Evolutionary conservation across 2,888 invertebrate species (phyloP).

Genomic region (Dasysyrphus tricinctus): DNA sequence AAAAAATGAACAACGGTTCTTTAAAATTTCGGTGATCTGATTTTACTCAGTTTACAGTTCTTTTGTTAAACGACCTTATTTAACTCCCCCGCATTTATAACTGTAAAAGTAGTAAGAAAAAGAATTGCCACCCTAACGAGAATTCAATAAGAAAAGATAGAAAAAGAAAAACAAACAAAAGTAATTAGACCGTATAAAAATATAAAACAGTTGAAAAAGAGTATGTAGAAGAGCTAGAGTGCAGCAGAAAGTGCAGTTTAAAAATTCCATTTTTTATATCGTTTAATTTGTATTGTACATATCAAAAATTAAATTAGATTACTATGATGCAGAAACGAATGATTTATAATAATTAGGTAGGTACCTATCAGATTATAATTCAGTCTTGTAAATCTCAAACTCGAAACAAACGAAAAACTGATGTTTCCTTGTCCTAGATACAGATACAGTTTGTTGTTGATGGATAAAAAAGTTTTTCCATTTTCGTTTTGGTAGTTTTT

Average conservation of each 20-base stretch:
- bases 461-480: slow-evolving; percentile 19
- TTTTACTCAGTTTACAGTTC: slow-evolving; percentile 64
- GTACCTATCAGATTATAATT: too few relatives aligned
- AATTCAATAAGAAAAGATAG: slow-evolving; percentile 26
- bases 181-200: slow-evolving; percentile 39
- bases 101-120: slow-evolving; percentile 48
- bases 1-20: slow-evolving; percentile 58
- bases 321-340: too few relatives aligned
- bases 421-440: slow-evolving; percentile 64
- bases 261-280: slow-evolving; percentile 42
- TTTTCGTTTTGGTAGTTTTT: slow-evolving; percentile 18
- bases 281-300: too few relatives aligned
- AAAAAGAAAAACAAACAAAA: slow-evolving; percentile 7
- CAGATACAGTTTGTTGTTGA: background rate
- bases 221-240: background rate
- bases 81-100: slow-evolving; percentile 1
- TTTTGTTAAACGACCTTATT: slow-evolving; percentile 14
- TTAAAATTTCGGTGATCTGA: slow-evolving; percentile 30
- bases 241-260: slow-evolving; percentile 61
- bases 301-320: too few relatives aligned
- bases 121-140: background rate
- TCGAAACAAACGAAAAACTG: background rate
- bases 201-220: background rate
- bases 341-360: too few relatives aligned
- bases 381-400: background rate